These are phyloP conservation scores for Anthopleura xanthogrammica DNA, from an alignment of 92 coral and sea anemone species.

Conservation along the genomic window DNA sequence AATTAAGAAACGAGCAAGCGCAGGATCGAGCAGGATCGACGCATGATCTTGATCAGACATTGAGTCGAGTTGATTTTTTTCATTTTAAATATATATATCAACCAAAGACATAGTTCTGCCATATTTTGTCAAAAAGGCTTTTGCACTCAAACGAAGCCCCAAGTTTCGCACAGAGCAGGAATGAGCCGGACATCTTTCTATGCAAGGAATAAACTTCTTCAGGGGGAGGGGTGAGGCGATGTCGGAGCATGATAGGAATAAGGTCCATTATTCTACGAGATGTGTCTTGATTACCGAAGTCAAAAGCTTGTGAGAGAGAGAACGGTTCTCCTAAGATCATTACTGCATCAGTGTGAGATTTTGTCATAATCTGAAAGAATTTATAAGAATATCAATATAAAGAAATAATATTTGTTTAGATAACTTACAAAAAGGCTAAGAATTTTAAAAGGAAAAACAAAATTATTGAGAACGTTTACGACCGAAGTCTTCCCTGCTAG, in stretches of 20 bases:
- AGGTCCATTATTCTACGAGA: constrained; percentile 84
- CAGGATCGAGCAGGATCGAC: no score
- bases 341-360: constrained; percentile 94
- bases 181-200: constrained; percentile 95
- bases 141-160: constrained; percentile 84
- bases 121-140: constrained; percentile 80
- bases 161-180: constrained; percentile 85
- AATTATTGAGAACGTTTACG: no score
- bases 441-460: no score
- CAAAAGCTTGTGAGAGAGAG: constrained; percentile 58
- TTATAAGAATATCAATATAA: neutral
- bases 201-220: constrained; percentile 97
- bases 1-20: no score
- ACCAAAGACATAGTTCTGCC: constrained; percentile 65
- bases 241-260: constrained; percentile 96
- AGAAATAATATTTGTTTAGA: neutral
- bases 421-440: no score
- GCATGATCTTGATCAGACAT: no score
- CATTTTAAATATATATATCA: neutral
- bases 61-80: no score
- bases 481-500: no score
- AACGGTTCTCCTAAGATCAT: constrained; percentile 98
- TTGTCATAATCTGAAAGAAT: constrained; percentile 73
- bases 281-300: constrained; percentile 86
- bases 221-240: constrained; percentile 98